These are phyloP conservation scores for Ianthella basta DNA, from an alignment of 37 sponge, comb jelly and placozoan species.

Conservation along the genomic window DNA sequence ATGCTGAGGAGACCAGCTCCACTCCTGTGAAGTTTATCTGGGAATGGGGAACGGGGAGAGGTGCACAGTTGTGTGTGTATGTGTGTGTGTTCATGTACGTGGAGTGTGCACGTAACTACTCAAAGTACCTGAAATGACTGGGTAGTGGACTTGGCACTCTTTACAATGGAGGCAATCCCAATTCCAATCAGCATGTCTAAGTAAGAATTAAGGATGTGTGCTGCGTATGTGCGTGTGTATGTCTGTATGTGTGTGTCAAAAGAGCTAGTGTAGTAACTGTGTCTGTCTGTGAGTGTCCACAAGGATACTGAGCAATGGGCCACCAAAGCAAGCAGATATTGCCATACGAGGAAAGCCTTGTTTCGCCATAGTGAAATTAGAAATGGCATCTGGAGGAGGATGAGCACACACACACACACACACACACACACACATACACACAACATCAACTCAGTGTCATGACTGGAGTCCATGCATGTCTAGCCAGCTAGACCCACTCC, in stretches of 20 bases:
- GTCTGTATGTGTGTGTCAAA: too few species aligned
- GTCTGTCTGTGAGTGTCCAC: too few species aligned
- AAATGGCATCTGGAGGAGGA: constrained; percentile 81
- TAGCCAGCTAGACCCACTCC: too few species aligned
- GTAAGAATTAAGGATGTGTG: constrained; percentile 6
- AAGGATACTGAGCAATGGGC: constrained; percentile 92
- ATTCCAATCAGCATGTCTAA: constrained; percentile 87
- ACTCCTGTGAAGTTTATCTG: constrained; percentile 81
- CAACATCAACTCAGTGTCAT: too few species aligned
- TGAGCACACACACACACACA: neutral
- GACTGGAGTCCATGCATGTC: too few species aligned
- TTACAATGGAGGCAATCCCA: constrained; percentile 75
- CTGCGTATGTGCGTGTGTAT: too few species aligned
- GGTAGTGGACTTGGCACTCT: constrained; percentile 22
- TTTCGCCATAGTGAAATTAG: constrained; percentile 91
- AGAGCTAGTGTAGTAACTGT: too few species aligned
- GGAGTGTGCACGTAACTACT: neutral
- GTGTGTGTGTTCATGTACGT: neutral
- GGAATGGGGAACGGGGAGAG: neutral
- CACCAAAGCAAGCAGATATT: constrained; percentile 96
- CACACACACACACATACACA: neutral
- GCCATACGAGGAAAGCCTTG: constrained; percentile 98
- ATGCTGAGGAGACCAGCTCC: constrained; percentile 79
- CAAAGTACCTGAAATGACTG: constrained; percentile 1
- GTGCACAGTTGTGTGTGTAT: neutral